These are phyloP conservation scores for Zeus faber DNA, from an alignment of 2,113 vertebrate species.

Conservation along the genomic window DNA sequence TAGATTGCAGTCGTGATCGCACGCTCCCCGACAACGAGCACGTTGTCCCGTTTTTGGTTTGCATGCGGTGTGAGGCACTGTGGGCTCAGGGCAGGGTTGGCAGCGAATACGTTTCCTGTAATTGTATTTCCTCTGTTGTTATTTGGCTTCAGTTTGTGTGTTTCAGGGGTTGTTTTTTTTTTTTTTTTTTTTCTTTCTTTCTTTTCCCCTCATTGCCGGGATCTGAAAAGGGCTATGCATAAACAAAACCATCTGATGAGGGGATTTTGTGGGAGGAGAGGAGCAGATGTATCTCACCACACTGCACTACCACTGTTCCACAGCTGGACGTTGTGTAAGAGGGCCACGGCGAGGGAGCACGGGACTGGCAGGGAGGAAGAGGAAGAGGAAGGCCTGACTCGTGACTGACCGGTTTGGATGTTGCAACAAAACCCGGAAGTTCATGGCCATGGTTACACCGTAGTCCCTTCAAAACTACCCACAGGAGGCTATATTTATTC, in stretches of 20 bases:
- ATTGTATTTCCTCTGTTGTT: constrained; percentile 73
- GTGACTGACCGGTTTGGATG: constrained; percentile 34
- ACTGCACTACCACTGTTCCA: constrained; percentile 22
- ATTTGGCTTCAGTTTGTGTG: constrained; percentile 66
- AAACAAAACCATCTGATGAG: constrained; percentile 78
- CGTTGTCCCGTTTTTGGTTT: constrained; percentile 40
- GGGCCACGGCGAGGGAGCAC: constrained; percentile 31
- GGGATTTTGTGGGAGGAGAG: constrained; percentile 60
- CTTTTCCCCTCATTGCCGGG: constrained; percentile 34
- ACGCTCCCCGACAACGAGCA: constrained; percentile 13
- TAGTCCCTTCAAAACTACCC: too few relatives aligned
- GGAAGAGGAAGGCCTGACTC: too few relatives aligned
- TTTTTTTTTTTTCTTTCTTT: constrained; percentile 22
- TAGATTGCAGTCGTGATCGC: constrained; percentile 14
- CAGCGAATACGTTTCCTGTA: constrained; percentile 66
- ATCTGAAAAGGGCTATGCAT: constrained; percentile 61
- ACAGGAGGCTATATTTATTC: too few relatives aligned
- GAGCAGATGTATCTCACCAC: constrained; percentile 67
- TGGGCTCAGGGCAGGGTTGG: constrained; percentile 47
- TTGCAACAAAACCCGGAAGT: neutral
- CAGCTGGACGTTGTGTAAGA: constrained; percentile 70
- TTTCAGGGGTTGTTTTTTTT: constrained; percentile 39
- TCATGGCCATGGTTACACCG: constrained; percentile 39
- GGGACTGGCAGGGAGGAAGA: constrained; percentile 40
- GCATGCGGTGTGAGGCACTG: constrained; percentile 55